These are phyloP conservation scores for Tenodera sinensis DNA, from an alignment of 2,888 invertebrate species.

Conservation along the genomic window DNA sequence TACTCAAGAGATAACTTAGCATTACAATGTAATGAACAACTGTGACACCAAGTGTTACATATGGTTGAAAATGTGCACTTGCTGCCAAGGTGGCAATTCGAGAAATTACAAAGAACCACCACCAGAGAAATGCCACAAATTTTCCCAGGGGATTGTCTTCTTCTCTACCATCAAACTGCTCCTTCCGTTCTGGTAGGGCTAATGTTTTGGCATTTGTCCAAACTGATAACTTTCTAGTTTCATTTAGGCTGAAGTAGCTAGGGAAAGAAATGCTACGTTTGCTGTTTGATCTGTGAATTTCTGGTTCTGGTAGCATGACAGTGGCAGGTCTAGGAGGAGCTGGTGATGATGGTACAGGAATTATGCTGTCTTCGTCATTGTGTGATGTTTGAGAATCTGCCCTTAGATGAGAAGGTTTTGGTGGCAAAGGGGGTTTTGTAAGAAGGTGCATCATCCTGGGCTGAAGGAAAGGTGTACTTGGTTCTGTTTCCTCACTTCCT, in stretches of 20 bases:
- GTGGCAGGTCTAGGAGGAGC: background rate
- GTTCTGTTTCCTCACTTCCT: background rate
- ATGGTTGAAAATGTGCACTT: slow-evolving; percentile 64
- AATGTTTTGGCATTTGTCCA: background rate
- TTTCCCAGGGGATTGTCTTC: slow-evolving; percentile 71
- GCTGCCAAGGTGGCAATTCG: slow-evolving; percentile 66
- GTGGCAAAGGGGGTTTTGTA: background rate
- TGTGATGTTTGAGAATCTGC: background rate
- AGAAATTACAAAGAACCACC: slow-evolving; percentile 71
- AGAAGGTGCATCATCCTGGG: background rate
- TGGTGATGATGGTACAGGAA: background rate
- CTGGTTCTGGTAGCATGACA: background rate
- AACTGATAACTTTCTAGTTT: background rate
- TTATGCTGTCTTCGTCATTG: background rate
- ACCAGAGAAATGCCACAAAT: slow-evolving; percentile 67
- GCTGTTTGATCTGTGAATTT: background rate
- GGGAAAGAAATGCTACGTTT: background rate
- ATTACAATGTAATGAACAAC: slow-evolving; percentile 67
- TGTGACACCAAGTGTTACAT: slow-evolving; percentile 42
- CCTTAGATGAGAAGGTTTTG: background rate
- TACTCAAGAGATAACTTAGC: slow-evolving; percentile 60
- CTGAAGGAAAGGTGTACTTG: slow-evolving; percentile 4
- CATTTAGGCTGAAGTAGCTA: background rate
- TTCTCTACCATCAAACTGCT: slow-evolving; percentile 52
- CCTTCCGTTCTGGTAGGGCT: background rate